Conservation (phyloP, 2,113 vertebrate genomes). For the Cairina moschata region DNA sequence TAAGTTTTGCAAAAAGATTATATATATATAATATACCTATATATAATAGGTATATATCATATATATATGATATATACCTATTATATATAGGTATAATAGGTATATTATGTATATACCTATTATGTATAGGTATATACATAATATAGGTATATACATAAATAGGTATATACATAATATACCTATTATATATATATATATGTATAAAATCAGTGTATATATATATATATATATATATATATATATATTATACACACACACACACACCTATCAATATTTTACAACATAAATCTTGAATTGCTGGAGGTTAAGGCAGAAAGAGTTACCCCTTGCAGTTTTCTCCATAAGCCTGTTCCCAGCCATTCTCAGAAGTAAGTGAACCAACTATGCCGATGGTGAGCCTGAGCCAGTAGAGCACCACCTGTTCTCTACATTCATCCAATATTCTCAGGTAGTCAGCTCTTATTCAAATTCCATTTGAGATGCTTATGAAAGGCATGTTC, state of each 20-base stretch:
- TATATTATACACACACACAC: too few species aligned
- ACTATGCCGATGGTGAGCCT: neutral
- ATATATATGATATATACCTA: too few species aligned
- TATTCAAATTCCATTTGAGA: neutral
- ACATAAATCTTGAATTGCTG: neutral
- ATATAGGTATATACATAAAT: too few species aligned
- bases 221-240: too few species aligned
- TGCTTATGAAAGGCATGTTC: neutral
- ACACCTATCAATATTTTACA: neutral
- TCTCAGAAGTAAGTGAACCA: neutral
- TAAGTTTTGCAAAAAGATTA: neutral
- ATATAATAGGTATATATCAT: too few species aligned
- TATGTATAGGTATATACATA: too few species aligned
- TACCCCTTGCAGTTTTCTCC: neutral
- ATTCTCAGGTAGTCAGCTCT: neutral
- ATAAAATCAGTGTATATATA: too few species aligned
- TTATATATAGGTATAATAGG: too few species aligned
- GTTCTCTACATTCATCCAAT: neutral
- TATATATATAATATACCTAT: neutral
- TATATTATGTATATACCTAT: too few species aligned
- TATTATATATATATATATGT: too few species aligned
- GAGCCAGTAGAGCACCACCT: neutral
- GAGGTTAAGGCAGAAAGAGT: neutral
- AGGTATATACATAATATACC: too few species aligned
- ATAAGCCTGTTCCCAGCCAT: neutral